Evolutionary conservation across 2,888 invertebrate genomes (phyloP).

Genomic region (Mythimna albipuncta): DNA sequence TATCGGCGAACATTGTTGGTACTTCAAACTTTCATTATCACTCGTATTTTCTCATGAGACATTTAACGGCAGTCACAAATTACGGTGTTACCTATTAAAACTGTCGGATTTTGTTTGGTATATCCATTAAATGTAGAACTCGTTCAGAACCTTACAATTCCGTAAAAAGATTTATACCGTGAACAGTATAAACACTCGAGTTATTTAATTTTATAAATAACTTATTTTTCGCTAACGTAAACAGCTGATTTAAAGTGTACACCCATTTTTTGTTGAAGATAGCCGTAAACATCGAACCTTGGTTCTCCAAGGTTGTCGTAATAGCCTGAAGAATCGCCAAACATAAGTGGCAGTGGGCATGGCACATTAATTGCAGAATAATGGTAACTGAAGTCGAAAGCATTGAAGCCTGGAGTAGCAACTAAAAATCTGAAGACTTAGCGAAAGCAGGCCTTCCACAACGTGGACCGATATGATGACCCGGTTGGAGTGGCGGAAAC

Average conservation of each 20-base stretch:
- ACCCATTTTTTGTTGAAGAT: background rate
- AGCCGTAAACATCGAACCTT: too few species aligned
- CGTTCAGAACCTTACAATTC: background rate
- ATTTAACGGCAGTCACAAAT: slow-evolving; percentile 31
- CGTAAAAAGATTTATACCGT: background rate
- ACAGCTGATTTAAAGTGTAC: background rate
- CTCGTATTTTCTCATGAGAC: slow-evolving; percentile 37
- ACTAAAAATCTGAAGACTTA: too few species aligned
- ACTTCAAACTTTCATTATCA: slow-evolving; percentile 20
- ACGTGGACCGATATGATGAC: too few species aligned
- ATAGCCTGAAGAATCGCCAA: too few species aligned
- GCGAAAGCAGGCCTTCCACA: too few species aligned
- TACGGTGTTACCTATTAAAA: background rate
- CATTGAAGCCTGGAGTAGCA: too few species aligned
- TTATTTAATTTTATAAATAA: slow-evolving; percentile 5
- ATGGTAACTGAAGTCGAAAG: too few species aligned
- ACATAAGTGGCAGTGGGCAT: too few species aligned
- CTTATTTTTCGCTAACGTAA: background rate
- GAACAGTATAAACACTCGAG: slow-evolving; percentile 7
- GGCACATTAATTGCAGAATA: too few species aligned
- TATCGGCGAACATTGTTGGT: slow-evolving; percentile 30
- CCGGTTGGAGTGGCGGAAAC: too few species aligned
- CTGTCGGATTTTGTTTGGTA: background rate
- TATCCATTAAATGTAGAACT: background rate
- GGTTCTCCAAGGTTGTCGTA: too few species aligned